These are phyloP conservation scores for Petaurus breviceps DNA, from an alignment of 2,113 vertebrate species.

Conservation along the genomic window DNA sequence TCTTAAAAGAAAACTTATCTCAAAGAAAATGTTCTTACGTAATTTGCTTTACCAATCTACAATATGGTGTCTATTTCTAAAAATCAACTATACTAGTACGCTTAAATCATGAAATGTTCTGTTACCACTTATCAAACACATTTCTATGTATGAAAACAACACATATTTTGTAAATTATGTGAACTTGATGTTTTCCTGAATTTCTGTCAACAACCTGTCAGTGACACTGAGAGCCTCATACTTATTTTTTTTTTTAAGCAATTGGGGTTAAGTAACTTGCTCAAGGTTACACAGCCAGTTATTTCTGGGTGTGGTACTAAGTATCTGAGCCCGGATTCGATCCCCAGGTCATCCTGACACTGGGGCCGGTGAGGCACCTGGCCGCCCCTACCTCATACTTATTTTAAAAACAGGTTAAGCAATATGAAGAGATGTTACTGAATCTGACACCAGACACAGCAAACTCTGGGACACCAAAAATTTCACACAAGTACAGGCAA, in stretches of 20 bases:
- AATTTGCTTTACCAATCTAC: slow-evolving; percentile 29
- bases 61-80: slow-evolving; percentile 40
- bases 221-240: slow-evolving; percentile 44
- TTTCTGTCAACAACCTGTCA: slow-evolving; percentile 57
- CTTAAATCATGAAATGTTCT: slow-evolving; percentile 8
- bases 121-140: slow-evolving; percentile 25
- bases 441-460: slow-evolving; percentile 53
- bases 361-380: too few species aligned
- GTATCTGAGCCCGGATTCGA: too few species aligned
- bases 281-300: too few species aligned
- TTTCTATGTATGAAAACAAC: slow-evolving; percentile 32
- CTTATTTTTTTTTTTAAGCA: too few species aligned
- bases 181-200: slow-evolving; percentile 49
- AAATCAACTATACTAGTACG: slow-evolving; percentile 1
- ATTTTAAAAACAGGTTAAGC: slow-evolving; percentile 72
- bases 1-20: slow-evolving; percentile 43
- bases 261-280: too few species aligned
- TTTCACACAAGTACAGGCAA: slow-evolving; percentile 40
- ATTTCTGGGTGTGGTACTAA: too few species aligned
- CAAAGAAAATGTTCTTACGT: slow-evolving; percentile 6
- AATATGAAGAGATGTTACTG: slow-evolving; percentile 51
- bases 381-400: too few species aligned
- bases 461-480: slow-evolving; percentile 10
- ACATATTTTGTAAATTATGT: slow-evolving; percentile 16
- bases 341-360: too few species aligned